Evolutionary conservation across 2,113 vertebrate genomes (phyloP), one percentile per base, ranked within the genome.

Genomic region (Dipodomys ordii): DNA sequence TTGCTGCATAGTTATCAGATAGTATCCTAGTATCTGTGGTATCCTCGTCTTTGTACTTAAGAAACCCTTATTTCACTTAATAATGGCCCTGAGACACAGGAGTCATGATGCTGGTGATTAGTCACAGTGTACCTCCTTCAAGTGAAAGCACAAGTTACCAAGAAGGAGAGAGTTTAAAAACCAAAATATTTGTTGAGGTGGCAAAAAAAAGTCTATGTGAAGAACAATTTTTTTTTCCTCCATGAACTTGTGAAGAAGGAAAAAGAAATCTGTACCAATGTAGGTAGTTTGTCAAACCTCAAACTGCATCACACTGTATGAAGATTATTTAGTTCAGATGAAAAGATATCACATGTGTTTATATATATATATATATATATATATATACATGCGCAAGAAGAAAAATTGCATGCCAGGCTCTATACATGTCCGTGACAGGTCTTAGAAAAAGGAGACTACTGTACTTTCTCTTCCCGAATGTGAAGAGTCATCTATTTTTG

Each of bases 401-500:
- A 64, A 25, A 22, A 5, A 64, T 23, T 64, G 23, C 11, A 64
- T 64, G 22, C 11, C 23, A 64, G 62, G 62, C 23, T 64, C 62
- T 23, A 25, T 64, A 53, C 22, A 57, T 49, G 49, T 49, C 49
- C 49, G 2, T 49, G 12, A 60, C 8, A 62, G 60, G 62, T 64
- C 22, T 64, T 25, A 64, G 62, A 64, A 64, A 64, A 64, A 78
- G 28, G 78, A 10, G n/a, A 60, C 18, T 62, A 23, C 28, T 57
- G 15, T n/a, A 0, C 9, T 84, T 80, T 20, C 57, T 67, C 53
- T 67, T 35, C 71, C 39, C 57, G n/a, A 71, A 44, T 35, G 46
- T 23, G 73, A 87, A 76, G 60, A 90, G 32, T 71, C 57, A 95
- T 65, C 84, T 82, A 74, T 65, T 84, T 57, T 73, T 57, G 25